Conservation (phyloP, 92 coral and sea anemone species). For the Porites cylindrica region DNA sequence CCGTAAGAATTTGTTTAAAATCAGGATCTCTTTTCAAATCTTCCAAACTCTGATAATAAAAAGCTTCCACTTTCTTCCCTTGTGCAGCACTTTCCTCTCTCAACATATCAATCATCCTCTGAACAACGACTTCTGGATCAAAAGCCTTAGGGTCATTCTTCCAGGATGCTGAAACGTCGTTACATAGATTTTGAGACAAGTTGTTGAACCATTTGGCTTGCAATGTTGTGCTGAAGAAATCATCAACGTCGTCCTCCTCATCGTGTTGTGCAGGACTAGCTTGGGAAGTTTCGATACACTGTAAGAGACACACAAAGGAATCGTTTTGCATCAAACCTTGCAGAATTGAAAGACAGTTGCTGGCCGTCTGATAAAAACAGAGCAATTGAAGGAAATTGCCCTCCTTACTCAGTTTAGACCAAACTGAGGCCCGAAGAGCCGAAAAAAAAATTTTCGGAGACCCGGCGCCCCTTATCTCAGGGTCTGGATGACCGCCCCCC, state of each 20-base stretch:
- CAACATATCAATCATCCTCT: slow-evolving; percentile 5
- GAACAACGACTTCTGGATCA: slow-evolving; percentile 20
- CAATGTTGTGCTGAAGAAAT: slow-evolving; percentile 2
- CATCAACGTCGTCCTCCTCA: background rate
- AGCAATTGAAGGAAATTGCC: no score
- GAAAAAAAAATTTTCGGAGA: no score
- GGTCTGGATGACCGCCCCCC: no score
- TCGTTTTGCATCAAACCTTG: no score
- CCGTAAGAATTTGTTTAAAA: background rate
- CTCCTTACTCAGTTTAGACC: no score
- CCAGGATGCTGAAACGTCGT: slow-evolving; percentile 7
- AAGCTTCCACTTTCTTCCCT: background rate
- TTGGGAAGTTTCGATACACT: background rate
- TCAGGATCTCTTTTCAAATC: slow-evolving; percentile 29
- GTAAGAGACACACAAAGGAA: background rate
- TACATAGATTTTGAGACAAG: slow-evolving; percentile 1
- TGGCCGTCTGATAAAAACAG: no score
- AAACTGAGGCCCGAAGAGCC: no score
- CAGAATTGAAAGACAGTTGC: background rate
- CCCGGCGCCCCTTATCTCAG: no score
- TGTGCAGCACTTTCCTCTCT: slow-evolving; percentile 2
- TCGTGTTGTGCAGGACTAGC: background rate
- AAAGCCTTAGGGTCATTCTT: background rate
- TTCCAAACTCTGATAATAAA: slow-evolving; percentile 12
- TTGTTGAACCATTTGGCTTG: slow-evolving; percentile 34